Evolutionary conservation across 2,888 invertebrate species (phyloP), one percentile per base, ranked within the genome.

Genomic region (Leucoma salicis): DNA sequence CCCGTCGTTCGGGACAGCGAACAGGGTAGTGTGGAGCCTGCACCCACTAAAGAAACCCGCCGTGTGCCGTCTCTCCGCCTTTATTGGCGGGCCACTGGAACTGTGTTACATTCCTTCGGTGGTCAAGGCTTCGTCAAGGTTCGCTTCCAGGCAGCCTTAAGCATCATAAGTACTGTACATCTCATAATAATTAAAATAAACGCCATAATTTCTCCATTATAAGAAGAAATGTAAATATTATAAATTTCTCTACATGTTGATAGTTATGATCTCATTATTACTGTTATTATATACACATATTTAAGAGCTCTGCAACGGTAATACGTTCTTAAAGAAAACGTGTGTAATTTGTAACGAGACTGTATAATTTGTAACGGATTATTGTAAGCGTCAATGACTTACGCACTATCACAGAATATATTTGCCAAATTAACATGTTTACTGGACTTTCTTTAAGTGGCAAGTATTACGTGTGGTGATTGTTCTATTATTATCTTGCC

Each of bases 311-410:
- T 2, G 21, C 21, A 21, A 21, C 21, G 21, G 21, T 21, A 4
- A 21, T 28, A 35, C 15, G 39, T 34, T 42, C 27, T 13, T 36
- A 24, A n/a, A 42, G 34, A 50, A 46, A 56, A 42, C 40, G 31
- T 41, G 11, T 33, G 18, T 27, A 41, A 39, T 40, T 48, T 35
- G 32, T 18, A 6, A 32, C 11, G 14, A 31, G n/a, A 15, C 14
- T 31, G 24, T 35, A 24, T 25, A 29, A 29, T 29, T 29, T 29
- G 2, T 21, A 21, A 21, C 21, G 21, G 21, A 21, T 21, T n/a
- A n/a, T n/a, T 29, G 7, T 29, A 12, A 13, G 13, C 12, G 14
- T 14, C 2, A 14, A 1, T 21, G 8, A 21, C 6, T 21, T 21
- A 21, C 21, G 6, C 21, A 21, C 8, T 21, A 2, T 16, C 6